Base-by-base conservation (phyloP, 2,888 invertebrate genomes). In the Tipula lateralis region DNA sequence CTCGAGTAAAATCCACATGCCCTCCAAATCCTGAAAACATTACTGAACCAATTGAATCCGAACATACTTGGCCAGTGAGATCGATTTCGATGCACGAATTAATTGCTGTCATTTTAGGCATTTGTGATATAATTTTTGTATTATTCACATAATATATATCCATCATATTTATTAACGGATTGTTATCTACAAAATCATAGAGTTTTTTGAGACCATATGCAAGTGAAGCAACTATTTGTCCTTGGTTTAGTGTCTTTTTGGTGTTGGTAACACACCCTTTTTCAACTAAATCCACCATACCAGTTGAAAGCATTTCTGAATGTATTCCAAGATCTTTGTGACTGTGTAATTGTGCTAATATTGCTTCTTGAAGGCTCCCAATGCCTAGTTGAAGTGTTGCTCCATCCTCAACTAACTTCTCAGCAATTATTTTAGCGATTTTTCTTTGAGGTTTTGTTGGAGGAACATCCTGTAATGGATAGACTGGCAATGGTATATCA, bases 281-380 rank as follows among this genome's bases (percentile, higher is more conserved):
- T 84, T 93, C 93, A 12, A 97, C 95, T 83, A 99, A 92, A 87
- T 97, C 96, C 19, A 98, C 94, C 83, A 99, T 95, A 12, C 98
- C 98, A 85, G 96, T 96, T 87, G 96, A 95, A 91, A 99, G 98
- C 98, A 99, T 98, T 91, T 99, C 99, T 0, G 98, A 97, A 91
- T 99, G 98, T 85, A 99, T 94, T 32, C 99, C 98, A 44, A 99
- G 92, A 90, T 99, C 96, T 88, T 97, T 96, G 91, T 99, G 99
- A 87, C 94, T 92, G 85, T 92, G 94, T 85, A 98, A 91, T 0
- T 93, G 93, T 0, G 94, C 91, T 0, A 99, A 91, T 1, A 97
- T 97, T 1, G 98, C 98, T 90, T 99, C 98, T 0, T 99, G 99
- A 87, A 99, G 97, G 87, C 94, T 96, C 85, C 99, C 99, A 88